Evolutionary conservation across 1,140 invertebrate species (phyloP), one percentile per base, ranked within the genome.

Genomic region (Probaryconus sp.): DNA sequence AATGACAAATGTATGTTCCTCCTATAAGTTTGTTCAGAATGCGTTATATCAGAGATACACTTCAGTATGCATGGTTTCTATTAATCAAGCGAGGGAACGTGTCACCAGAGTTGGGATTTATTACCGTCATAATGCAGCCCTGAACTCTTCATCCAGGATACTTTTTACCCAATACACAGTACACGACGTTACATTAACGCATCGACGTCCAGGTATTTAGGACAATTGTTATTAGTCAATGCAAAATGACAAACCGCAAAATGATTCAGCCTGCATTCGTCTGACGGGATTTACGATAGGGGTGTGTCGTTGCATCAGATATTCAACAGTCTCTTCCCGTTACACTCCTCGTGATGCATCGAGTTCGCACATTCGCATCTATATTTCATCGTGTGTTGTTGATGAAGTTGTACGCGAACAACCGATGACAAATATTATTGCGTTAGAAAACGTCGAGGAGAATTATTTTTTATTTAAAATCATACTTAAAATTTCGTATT

Each of bases 111-210:
- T 45, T n/a, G 31, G 18, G 47, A 72, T 77, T 77, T 77, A 77
- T 72, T 47, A 21, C 56, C 58, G 42, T 69, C 51, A 60, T 72
- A 77, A 45, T 69, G 58, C 51, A 76, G 42, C 64, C 74, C 63
- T 77, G 74, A 77, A 77, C 68, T 69, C 43, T 47, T 64, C 56
- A 72, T 71, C 24, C 43, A 20, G 45, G 31, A 26, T 40, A 51
- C 14, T 71, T 76, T 76, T 76, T 61, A 55, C 24, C 30, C 42
- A 17, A 9, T 28, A n/a, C n/a, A n/a, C n/a, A n/a, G n/a, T n/a
- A n/a, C n/a, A 14, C 37, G 9, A 17, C 24, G 64, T 9, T 40
- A 42, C 40, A 50, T 55, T 69, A 64, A 35, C 28, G 51, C 55
- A 53, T 72, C 60, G 40, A 20, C 17, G 42, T 56, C 45, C 13